These are phyloP conservation scores for Epinephelus coioides DNA, from an alignment of 2,797 vertebrate genomes.

Conservation along the genomic window DNA sequence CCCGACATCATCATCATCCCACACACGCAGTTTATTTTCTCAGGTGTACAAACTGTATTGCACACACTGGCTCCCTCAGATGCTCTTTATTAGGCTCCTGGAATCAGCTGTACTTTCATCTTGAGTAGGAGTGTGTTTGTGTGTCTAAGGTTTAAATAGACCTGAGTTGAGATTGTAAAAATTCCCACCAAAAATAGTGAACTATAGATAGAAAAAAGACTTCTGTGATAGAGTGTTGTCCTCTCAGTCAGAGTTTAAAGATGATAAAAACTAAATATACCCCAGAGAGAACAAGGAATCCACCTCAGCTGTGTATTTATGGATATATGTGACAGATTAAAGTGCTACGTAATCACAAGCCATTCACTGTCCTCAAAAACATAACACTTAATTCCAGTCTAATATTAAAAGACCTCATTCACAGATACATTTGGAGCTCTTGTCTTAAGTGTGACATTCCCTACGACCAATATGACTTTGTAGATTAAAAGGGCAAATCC, in stretches of 20 bases:
- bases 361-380: too few relatives aligned
- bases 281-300: background rate
- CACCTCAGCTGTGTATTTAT: background rate
- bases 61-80: conserved; percentile 91
- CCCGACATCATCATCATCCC: conserved; percentile 46
- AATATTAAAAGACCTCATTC: too few relatives aligned
- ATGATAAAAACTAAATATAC: background rate
- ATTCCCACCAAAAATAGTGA: conserved; percentile 47
- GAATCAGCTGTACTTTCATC: conserved; percentile 91
- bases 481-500: too few relatives aligned
- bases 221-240: background rate
- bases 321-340: too few relatives aligned
- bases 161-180: background rate
- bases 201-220: background rate
- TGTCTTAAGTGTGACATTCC: too few relatives aligned
- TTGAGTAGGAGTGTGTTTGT: conserved; percentile 54
- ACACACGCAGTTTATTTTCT: conserved; percentile 91
- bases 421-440: too few relatives aligned
- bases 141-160: conserved; percentile 47
- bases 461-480: too few relatives aligned
- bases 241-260: background rate
- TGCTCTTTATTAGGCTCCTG: conserved; percentile 95
- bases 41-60: conserved; percentile 93
- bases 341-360: too few relatives aligned
- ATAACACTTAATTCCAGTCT: too few relatives aligned